Evolutionary conservation across 2,797 vertebrate genomes (phyloP).

Genomic region (Aldrovandia affinis): DNA sequence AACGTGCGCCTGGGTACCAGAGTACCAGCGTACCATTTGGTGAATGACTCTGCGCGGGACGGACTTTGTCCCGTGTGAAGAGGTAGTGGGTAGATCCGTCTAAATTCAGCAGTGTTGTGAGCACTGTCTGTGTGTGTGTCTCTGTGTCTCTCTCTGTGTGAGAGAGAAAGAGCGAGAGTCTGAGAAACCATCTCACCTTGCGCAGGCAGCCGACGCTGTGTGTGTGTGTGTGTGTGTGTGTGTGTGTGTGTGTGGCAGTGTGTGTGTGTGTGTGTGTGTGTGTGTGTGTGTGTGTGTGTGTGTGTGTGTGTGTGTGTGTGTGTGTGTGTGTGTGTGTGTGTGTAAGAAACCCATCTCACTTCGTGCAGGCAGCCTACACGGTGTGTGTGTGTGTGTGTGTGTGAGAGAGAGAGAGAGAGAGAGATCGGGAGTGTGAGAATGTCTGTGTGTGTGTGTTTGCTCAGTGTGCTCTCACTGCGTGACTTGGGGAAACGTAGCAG

Average conservation of each 20-base stretch:
- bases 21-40: not conserved
- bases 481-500: conserved; percentile 52
- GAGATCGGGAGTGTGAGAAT: not conserved
- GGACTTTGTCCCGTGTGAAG: no score
- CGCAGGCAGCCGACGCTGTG: no score
- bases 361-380: no score
- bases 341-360: no score
- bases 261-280: not conserved
- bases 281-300: not conserved
- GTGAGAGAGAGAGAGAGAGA: not conserved
- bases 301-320: not conserved
- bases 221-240: no score
- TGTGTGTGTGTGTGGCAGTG: not conserved
- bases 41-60: no score
- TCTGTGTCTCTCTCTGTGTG: no score
- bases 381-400: not conserved
- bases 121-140: not conserved
- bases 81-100: not conserved
- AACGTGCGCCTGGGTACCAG: no score
- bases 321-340: conserved; percentile 3
- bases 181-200: no score
- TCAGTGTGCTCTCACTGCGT: conserved; percentile 41
- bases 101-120: not conserved
- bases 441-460: not conserved
- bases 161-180: no score